Conservation (phyloP, 2,797 vertebrate genomes). For the Labroides dimidiatus region DNA sequence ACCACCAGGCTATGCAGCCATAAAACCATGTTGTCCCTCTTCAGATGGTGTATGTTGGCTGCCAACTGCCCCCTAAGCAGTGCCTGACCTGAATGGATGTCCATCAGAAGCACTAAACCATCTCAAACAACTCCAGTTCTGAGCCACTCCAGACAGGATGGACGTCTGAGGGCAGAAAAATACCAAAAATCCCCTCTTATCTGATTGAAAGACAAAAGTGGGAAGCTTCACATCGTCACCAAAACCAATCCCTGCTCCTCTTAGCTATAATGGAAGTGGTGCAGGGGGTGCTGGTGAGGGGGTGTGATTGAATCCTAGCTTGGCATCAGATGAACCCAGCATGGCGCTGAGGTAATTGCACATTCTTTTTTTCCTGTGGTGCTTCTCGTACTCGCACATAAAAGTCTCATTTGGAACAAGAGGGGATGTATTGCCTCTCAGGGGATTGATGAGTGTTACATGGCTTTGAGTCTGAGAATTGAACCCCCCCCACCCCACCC, state of each 20-base stretch:
- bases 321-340: constrained; percentile 73
- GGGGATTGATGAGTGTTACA: constrained; percentile 46
- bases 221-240: constrained; percentile 55
- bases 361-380: constrained; percentile 17
- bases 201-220: constrained; percentile 60
- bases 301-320: constrained; percentile 61
- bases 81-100: constrained; percentile 35
- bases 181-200: constrained; percentile 21
- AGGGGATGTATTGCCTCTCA: constrained; percentile 50
- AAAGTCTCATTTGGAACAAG: constrained; percentile 66
- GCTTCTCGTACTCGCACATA: constrained; percentile 41
- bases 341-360: constrained; percentile 70
- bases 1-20: too few species aligned
- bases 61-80: constrained; percentile 51
- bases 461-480: constrained; percentile 34
- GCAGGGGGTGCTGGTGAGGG: constrained; percentile 21
- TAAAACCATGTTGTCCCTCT: too few species aligned
- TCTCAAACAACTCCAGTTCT: constrained; percentile 36
- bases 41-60: constrained; percentile 32
- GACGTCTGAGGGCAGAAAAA: constrained; percentile 5
- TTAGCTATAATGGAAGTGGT: constrained; percentile 59
- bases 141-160: constrained; percentile 25
- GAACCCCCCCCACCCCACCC: constrained; percentile 12
- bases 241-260: constrained; percentile 53
- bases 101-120: constrained; percentile 35